Conservation (phyloP, 1,140 invertebrate genomes). For the Heliconius hewitsoni region DNA sequence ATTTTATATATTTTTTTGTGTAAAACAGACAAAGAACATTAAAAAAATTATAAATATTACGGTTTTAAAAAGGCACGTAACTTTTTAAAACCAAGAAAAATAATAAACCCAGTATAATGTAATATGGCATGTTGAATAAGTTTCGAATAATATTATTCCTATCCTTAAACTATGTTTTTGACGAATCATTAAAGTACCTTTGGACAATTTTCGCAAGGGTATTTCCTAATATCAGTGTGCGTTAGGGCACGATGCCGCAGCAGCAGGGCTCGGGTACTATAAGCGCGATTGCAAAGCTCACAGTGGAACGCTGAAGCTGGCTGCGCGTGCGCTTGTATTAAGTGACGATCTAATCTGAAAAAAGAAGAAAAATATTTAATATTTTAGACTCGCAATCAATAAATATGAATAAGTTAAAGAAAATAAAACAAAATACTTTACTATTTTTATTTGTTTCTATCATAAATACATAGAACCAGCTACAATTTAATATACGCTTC, state of each 20-base stretch:
- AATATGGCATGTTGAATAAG: too few relatives aligned
- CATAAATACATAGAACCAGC: background rate
- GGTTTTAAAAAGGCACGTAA: too few relatives aligned
- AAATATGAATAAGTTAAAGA: background rate
- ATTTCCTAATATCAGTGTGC: constrained; percentile 90
- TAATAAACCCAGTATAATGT: too few relatives aligned
- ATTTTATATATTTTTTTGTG: too few relatives aligned
- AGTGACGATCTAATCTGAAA: constrained; percentile 91
- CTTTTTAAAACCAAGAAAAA: too few relatives aligned
- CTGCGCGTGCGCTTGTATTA: constrained; percentile 89
- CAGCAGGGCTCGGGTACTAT: constrained; percentile 90
- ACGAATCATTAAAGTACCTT: constrained; percentile 82
- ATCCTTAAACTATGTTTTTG: background rate
- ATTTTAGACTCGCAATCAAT: background rate
- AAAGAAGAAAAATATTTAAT: constrained; percentile 24
- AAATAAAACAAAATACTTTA: background rate
- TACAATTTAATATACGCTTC: background rate
- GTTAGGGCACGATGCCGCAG: constrained; percentile 91
- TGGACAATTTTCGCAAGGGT: constrained; percentile 96
- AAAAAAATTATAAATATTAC: too few relatives aligned
- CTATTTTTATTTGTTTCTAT: background rate
- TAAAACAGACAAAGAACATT: too few relatives aligned
- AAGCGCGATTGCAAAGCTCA: constrained; percentile 91
- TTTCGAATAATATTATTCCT: background rate
- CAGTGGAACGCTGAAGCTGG: constrained; percentile 90